Percentiles rank a stretch among this genome's conserved stretches.
Evolutionary conservation across 2,113 vertebrate species (phyloP).

Genomic region (Amblyopsis rosae): DNA sequence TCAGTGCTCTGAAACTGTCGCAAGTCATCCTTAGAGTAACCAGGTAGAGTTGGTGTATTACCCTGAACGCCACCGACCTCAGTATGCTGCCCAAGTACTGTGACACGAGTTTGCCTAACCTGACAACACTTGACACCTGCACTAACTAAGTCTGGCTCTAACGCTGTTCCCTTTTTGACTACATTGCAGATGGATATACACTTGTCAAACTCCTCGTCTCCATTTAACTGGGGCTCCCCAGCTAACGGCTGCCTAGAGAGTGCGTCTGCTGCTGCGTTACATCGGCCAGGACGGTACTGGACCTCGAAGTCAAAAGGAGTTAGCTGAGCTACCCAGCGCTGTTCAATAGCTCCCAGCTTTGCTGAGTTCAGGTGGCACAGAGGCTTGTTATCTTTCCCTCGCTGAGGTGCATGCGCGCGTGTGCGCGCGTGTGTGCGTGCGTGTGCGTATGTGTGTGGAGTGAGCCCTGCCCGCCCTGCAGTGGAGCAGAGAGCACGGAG

Average conservation of each 20-base stretch:
- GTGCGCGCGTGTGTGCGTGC: too few relatives aligned
- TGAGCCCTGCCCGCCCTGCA: too few relatives aligned
- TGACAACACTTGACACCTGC: conserved; percentile 18
- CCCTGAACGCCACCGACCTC: neutral
- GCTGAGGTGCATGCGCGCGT: too few relatives aligned
- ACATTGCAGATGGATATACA: conserved; percentile 37
- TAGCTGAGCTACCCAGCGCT: conserved; percentile 23
- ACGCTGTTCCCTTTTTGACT: conserved; percentile 9
- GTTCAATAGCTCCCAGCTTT: conserved; percentile 10
- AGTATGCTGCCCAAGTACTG: neutral
- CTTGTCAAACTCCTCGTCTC: conserved; percentile 11
- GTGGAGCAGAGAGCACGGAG: too few relatives aligned
- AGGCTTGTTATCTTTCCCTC: conserved; percentile 19
- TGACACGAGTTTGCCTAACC: neutral
- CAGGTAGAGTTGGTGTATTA: conserved; percentile 4
- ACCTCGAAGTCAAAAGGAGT: conserved; percentile 19
- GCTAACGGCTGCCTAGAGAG: conserved; percentile 11
- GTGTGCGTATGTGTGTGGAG: too few relatives aligned
- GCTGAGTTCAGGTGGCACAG: conserved; percentile 6
- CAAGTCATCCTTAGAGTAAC: neutral
- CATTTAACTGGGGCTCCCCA: neutral
- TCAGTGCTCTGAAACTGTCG: neutral
- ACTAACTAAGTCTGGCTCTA: conserved; percentile 12
- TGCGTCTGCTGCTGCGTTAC: conserved; percentile 18
- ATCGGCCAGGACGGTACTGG: conserved; percentile 3